Base-by-base conservation (phyloP, 2,113 vertebrate genomes). In the Oryzias woworae region DNA sequence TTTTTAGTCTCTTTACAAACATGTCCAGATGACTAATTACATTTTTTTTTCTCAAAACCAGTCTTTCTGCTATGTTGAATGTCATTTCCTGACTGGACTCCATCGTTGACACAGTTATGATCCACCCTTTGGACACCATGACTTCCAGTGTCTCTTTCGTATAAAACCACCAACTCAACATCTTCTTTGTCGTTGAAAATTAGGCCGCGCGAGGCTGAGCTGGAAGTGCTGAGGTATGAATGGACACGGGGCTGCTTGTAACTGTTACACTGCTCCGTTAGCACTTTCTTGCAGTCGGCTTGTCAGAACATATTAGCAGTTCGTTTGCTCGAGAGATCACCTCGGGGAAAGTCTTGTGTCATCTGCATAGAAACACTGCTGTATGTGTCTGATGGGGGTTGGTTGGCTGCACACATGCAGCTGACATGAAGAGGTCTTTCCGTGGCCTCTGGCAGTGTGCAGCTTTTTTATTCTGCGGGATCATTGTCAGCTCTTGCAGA, bases 221-320 rank as follows among this genome's bases (percentile, higher is more conserved):
- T 65, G 62, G 67, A 75, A 82, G 54, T 86, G 81, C 83, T 78
- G 71, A 83, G 73, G 80, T 77, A 72, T 55, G 68, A 78, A 59
- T 47, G 60, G 63, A 57, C 0, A 24, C 23, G 0, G 1, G 14
- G 24, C 3, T 43, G 60, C 42, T 46, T 83, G 78, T 75, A 73
- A 62, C 77, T 59, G 46, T 71, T 75, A 48, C 66, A 53, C n/a
- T 72, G 73, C 81, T 79, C 75, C 1, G 78, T 84, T 84, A 64
- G 77, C 73, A 69, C 68, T 85, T 87, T 78, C 65, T 77, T 73
- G 49, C 61, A 53, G 78, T 59, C 17, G 75, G 77, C 75, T 79
- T 85, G 87, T 89, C 85, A 71, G 75, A 87, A 77, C 61, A 41
- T 50, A 80, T 89, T 84, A 85, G 66, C 42, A 57, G 51, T 44